Percentiles rank a stretch among this genome's conserved stretches.
Conservation (phyloP, 2,888 invertebrate species). For the Allacma fusca region DNA sequence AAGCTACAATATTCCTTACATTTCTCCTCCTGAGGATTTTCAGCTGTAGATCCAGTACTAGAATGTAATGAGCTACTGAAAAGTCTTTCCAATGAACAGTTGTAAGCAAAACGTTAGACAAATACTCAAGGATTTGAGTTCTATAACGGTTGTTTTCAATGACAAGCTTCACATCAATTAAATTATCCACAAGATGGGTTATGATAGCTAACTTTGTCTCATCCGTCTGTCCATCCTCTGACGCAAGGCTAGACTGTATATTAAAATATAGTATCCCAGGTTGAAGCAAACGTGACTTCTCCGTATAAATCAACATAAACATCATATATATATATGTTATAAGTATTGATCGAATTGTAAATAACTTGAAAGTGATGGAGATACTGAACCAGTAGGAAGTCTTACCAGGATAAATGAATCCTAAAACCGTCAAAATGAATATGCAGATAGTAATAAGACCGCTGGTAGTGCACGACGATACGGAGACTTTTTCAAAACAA, state of each 20-base stretch:
- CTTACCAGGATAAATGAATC: no score
- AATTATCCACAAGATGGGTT: constrained; percentile 45
- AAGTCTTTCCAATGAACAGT: constrained; percentile 49
- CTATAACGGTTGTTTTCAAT: constrained; percentile 51
- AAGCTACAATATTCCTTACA: constrained; percentile 44
- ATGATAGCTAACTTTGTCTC: constrained; percentile 32
- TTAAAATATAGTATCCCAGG: no score
- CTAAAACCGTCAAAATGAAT: no score
- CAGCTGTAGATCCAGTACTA: constrained; percentile 53
- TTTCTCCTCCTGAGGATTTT: constrained; percentile 51
- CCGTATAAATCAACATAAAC: no score
- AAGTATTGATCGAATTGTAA: no score
- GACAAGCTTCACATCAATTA: constrained; percentile 52
- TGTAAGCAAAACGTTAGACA: constrained; percentile 46
- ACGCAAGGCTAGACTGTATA: not conserved
- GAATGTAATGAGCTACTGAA: constrained; percentile 36
- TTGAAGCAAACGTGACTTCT: no score
- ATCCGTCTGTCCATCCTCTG: constrained; percentile 27
- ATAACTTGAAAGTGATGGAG: no score
- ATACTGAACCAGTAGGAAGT: no score
- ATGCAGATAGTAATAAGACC: no score
- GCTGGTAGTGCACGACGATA: no score
- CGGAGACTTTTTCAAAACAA: no score
- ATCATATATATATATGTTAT: no score
- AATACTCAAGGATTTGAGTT: constrained; percentile 47